Evolutionary conservation across 2,888 invertebrate species (phyloP).

Genomic region (Cheiracanthium punctorium): DNA sequence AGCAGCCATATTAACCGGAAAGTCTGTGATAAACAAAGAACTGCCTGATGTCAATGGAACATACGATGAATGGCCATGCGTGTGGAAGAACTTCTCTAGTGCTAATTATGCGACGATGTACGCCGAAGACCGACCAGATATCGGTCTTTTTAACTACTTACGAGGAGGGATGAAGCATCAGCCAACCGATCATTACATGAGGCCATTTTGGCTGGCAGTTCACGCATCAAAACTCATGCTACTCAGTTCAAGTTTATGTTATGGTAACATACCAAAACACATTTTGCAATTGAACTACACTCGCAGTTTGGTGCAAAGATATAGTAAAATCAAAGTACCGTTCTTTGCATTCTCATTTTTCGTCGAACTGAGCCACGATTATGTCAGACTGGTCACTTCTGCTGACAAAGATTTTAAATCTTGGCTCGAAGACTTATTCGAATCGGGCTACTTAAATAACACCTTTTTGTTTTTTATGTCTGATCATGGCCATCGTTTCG

Average conservation of each 20-base stretch:
- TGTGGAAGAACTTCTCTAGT: constrained; percentile 88
- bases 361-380: constrained; percentile 77
- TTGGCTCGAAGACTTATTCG: constrained; percentile 74
- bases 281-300: constrained; percentile 74
- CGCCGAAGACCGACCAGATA: constrained; percentile 87
- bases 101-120: constrained; percentile 86
- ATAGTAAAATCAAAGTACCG: constrained; percentile 72
- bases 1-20: constrained; percentile 86
- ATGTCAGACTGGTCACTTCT: constrained; percentile 75
- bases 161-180: constrained; percentile 87
- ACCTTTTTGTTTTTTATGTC: constrained; percentile 73
- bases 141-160: constrained; percentile 88
- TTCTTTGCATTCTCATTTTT: constrained; percentile 76
- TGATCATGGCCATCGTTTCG: constrained; percentile 76
- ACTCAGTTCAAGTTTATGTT: constrained; percentile 71
- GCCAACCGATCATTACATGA: constrained; percentile 90
- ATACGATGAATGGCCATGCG: constrained; percentile 87
- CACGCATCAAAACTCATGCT: constrained; percentile 71
- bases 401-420: constrained; percentile 76
- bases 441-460: constrained; percentile 53
- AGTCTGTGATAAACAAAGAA: constrained; percentile 32
- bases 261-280: constrained; percentile 73
- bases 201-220: constrained; percentile 82
- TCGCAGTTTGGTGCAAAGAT: constrained; percentile 74
- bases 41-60: constrained; percentile 76